Evolutionary conservation across 2,888 invertebrate genomes (phyloP), one percentile per base, ranked within the genome.

Genomic region (Aphidoletes aphidimyza): DNA sequence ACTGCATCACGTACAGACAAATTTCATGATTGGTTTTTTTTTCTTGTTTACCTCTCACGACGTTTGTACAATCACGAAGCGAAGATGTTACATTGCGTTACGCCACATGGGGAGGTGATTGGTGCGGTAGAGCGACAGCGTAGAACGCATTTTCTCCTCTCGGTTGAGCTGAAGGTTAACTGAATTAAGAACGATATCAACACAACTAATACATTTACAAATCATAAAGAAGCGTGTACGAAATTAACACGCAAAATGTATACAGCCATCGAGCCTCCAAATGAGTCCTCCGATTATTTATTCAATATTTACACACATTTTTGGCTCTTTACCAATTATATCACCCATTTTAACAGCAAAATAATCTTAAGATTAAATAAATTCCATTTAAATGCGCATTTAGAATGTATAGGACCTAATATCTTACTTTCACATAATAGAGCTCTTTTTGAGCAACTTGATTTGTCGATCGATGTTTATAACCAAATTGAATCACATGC

Each of bases 1-100:
- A 81, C 81, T 37, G 37, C 37, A 81, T 81, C 81, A 81, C 81
- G 81, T 81, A 81, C 81, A 30, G 9, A 81, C 81, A n/a, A 37
- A 81, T 81, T 81, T 81, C 81, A 81, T 81, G 22, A 81, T 37
- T 37, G 37, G 37, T 81, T 81, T 17, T 37, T 81, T 37, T 37
- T 81, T 54, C n/a, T 14, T 81, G 30, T 69, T 69, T 69, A 30
- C 30, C 30, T 30, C 11, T 69, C 30, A 69, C 69, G 69, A 69
- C 30, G 69, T 69, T n/a, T n/a, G 34, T 69, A 69, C 69, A 69
- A 69, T 30, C 34, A 30, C 30, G 69, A 14, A 30, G 30, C 30
- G 69, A 30, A 30, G 30, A 30, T 30, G 69, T 2, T 30, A 26
- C 54, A 26, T 22, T 30, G 34, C 14, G 30, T 34, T 14, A 34